Base-by-base conservation (phyloP, 2,888 invertebrate species). In the Polydrusus pterygomalis region DNA sequence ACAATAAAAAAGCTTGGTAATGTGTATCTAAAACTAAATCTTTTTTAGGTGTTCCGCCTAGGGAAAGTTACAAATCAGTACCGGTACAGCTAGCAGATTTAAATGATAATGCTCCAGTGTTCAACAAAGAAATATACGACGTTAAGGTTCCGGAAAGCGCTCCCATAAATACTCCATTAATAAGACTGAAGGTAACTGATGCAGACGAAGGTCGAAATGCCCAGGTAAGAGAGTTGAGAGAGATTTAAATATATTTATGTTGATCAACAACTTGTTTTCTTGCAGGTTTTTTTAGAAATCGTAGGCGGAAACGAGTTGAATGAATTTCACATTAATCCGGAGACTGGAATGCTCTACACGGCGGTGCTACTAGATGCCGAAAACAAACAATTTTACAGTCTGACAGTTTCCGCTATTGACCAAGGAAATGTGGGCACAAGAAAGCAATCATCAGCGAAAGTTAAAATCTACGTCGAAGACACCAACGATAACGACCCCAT, bases 401-500 rank as follows among this genome's bases (percentile, higher is more conserved):
- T 97, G 54, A 97, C 96, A 0, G 96, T 97, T 10, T 94, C 96
- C 9, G 97, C 97, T 0, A 92, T 96, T 45, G 97, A 97, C 87
- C 95, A 95, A 84, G 95, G 96, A 0, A 94, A 95, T 85, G 92
- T 92, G 0, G 95, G 95, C 1, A 92, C 94, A 13, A 89, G 96
- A 63, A 94, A 95, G 83, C 95, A 96, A 85, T 96, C 96, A 5
- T 96, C 96, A 0, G 96, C 96, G 0, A 96, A 96, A 88, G 95
- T 77, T 58, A 95, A 95, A 88, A 93, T 98, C 65, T 92, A 94
- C 83, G 93, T 98, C 3, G 89, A 94, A 69, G 98, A 98, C 88
- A 94, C 95, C 69, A 98, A 99, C 87, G 98, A 98, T 87, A 97
- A 98, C 87, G 95, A 96, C 83, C 98, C 98, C 0, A 90, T 94